Conservation (phyloP, 92 coral and sea anemone species). For the Parazoanthus darwini region DNA sequence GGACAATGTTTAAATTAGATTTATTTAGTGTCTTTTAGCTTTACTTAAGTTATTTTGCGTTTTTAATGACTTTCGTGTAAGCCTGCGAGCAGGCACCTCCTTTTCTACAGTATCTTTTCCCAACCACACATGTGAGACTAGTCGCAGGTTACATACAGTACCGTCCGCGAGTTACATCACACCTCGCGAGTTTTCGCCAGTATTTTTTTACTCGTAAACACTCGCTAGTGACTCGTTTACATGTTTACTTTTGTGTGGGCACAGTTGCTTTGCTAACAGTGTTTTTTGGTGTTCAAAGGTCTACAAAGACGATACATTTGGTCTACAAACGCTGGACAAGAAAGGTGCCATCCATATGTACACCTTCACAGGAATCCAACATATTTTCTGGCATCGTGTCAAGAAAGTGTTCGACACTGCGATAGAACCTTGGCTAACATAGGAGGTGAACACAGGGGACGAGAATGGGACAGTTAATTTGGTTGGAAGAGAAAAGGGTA, state of each 20-base stretch:
- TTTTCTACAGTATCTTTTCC: too few relatives aligned
- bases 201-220: too few relatives aligned
- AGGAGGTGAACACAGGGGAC: not conserved
- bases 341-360: constrained; percentile 77
- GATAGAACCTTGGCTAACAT: constrained; percentile 88
- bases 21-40: too few relatives aligned
- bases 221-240: not conserved
- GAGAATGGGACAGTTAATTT: not conserved
- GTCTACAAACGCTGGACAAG: constrained; percentile 81
- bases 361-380: constrained; percentile 72
- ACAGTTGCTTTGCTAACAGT: not conserved
- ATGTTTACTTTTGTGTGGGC: not conserved
- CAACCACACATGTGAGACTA: too few relatives aligned
- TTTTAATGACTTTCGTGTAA: too few relatives aligned
- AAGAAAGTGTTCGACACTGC: constrained; percentile 90
- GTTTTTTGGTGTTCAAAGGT: constrained; percentile 49
- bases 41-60: too few relatives aligned
- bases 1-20: too few relatives aligned
- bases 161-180: too few relatives aligned
- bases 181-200: too few relatives aligned
- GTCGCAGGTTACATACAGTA: too few relatives aligned
- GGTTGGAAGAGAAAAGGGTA: not conserved
- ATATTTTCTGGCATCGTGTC: constrained; percentile 88
- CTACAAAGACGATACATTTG: constrained; percentile 84
- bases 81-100: too few relatives aligned